Evolutionary conservation across 2,888 invertebrate genomes (phyloP), one percentile per base, ranked within the genome.

Genomic region (Lasioglossum oenotherae): DNA sequence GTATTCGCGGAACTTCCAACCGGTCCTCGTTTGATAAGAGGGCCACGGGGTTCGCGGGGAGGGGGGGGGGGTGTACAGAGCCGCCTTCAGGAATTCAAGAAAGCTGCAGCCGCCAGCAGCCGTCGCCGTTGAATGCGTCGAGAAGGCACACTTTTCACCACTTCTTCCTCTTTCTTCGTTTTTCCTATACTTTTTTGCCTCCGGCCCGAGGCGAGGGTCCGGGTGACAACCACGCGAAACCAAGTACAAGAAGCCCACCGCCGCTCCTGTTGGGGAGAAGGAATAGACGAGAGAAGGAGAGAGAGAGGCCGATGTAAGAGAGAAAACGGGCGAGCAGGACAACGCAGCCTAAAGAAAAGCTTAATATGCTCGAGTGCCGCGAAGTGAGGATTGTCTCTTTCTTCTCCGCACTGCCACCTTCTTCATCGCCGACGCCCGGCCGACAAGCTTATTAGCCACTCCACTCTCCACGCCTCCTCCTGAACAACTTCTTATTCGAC

Each of bases 81-180:
- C 14, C 84, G 87, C 91, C 91, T 92, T 91, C 88, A 87, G 86
- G 86, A 91, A 92, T 92, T 92, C 90, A 92, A 92, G 92, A 91
- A 92, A 92, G 90, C 92, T 86, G 74, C 88, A 14, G 38, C 35
- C 23, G n/a, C 57, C 57, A 12, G n/a, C 57, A 4, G 12, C 57
- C 57, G 57, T 23, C 71, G 41, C 12, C 83, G 78, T 74, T 92
- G 90, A 92, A 90, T 92, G 87, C 88, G 80, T 86, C 86, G 88
- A 88, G 89, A 83, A 91, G 89, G 60, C 88, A 72, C 79, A 90
- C 90, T 90, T 90, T 90, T 87, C 86, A 85, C 80, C 86, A 78
- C 82, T 85, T 85, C 78, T 79, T 78, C 64, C 74, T 81, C 83
- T 82, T 85, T 80, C 71, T 79, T 81, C 77, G 38, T 79, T 74